A percentile compares a stretch with the other conserved stretches of the same genome.
phyloP scores from a whole-genome alignment of 2,888 invertebrate genomes.

The Nephrocerus scutellatus region DNA sequence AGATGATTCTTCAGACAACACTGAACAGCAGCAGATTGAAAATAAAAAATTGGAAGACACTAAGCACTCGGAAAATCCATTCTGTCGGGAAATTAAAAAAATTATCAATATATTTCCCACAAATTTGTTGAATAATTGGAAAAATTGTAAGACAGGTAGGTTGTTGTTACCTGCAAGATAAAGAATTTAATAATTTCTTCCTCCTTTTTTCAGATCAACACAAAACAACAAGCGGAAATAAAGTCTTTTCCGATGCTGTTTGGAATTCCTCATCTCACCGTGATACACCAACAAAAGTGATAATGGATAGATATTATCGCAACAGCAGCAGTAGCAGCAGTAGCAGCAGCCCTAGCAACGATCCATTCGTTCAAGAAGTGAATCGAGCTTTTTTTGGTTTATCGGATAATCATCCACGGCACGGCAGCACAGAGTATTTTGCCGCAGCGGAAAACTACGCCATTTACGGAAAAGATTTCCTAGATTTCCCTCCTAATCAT shows the following conservation, averaged over 20 bases:
- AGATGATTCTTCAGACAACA: no score
- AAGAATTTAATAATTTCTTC: no score
- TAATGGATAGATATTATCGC: no score
- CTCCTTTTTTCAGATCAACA: no score
- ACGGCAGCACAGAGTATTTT: slow-evolving; percentile 30
- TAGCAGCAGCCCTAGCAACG: slow-evolving; percentile 18
- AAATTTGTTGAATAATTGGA: no score
- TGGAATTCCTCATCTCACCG: no score
- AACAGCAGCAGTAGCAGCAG: no score
- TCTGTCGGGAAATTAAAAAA: slow-evolving; percentile 11
- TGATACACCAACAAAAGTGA: no score
- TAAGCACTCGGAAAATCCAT: slow-evolving; percentile 9
- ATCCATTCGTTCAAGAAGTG: slow-evolving; percentile 32
- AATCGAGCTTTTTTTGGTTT: slow-evolving; percentile 33
- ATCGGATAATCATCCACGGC: slow-evolving; percentile 29
- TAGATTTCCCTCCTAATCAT: slow-evolving; percentile 33
- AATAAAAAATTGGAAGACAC: not conserved
- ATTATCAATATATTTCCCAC: slow-evolving; percentile 14
- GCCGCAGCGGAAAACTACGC: slow-evolving; percentile 41
- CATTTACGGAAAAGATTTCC: slow-evolving; percentile 29
- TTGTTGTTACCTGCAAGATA: slow-evolving; percentile 4
- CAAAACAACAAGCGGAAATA: no score
- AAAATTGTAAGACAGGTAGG: not conserved
- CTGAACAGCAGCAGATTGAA: no score
- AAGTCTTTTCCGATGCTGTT: no score